Evolutionary conservation across 2,113 vertebrate genomes (phyloP).

Genomic region (rabbit (Oryctolagus cuniculus)): mOryCun1.1 NC_091440.1:6642501-6643000

Average conservation of each 20-base stretch:
- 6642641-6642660: neutral
- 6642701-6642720: neutral
- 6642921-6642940: neutral
- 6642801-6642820: neutral
- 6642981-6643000: neutral
- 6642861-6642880: neutral
- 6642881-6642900: neutral
- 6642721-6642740: neutral
- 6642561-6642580: neutral
- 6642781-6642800: neutral
- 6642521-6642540: rapidly evolving
- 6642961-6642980: neutral
- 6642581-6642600: neutral
- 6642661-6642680: neutral
- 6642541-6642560: neutral
- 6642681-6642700: neutral
- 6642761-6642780: neutral
- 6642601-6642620: neutral
- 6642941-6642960: neutral
- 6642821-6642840: too few species aligned
- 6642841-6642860: neutral
- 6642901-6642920: neutral
- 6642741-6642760: neutral
- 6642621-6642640: neutral
- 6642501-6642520: too few species aligned